Percentiles rank a stretch among this genome's conserved stretches.
These are phyloP conservation scores for Drosophila pallidifrons DNA, from an alignment of 1,140 invertebrate species.

Conservation along the genomic window DNA sequence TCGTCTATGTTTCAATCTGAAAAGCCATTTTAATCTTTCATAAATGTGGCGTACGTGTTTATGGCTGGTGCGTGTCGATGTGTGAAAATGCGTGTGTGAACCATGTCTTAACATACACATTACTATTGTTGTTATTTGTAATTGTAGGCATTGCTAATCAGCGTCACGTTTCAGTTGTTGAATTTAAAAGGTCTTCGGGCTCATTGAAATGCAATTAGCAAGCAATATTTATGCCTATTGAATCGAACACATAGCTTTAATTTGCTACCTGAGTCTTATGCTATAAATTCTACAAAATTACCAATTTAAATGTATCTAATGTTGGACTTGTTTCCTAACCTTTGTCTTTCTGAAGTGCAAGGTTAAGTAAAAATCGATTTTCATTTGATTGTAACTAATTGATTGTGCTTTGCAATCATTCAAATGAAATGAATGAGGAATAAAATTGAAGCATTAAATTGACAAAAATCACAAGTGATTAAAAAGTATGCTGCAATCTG, in stretches of 20 bases:
- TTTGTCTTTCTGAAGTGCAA: not conserved
- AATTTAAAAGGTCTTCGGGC: slow-evolving; percentile 24
- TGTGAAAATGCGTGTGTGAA: slow-evolving; percentile 23
- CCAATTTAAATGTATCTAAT: not conserved
- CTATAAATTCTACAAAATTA: too few species aligned
- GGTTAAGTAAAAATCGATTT: slow-evolving; percentile 8
- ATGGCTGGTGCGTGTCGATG: slow-evolving; percentile 31
- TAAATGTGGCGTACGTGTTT: slow-evolving; percentile 67
- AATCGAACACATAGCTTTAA: not conserved
- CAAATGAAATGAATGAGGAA: too few species aligned
- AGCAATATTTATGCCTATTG: not conserved
- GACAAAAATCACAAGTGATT: too few species aligned
- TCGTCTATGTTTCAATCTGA: slow-evolving; percentile 45
- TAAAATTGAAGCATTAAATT: too few species aligned
- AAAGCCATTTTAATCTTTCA: slow-evolving; percentile 60
- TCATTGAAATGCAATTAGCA: slow-evolving; percentile 24
- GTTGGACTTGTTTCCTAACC: not conserved
- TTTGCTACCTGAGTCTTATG: too few species aligned
- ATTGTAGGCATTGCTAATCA: slow-evolving; percentile 17
- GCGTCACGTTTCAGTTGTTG: slow-evolving; percentile 42
- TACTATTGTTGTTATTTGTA: slow-evolving; percentile 15
- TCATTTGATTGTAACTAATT: not conserved
- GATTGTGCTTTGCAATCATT: too few species aligned
- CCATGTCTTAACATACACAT: slow-evolving; percentile 23
- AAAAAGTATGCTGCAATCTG: too few species aligned